Percentiles rank a stretch among this genome's conserved stretches.
phyloP scores from a whole-genome alignment of 1,140 invertebrate species.

The Eurosta solidaginis region DNA sequence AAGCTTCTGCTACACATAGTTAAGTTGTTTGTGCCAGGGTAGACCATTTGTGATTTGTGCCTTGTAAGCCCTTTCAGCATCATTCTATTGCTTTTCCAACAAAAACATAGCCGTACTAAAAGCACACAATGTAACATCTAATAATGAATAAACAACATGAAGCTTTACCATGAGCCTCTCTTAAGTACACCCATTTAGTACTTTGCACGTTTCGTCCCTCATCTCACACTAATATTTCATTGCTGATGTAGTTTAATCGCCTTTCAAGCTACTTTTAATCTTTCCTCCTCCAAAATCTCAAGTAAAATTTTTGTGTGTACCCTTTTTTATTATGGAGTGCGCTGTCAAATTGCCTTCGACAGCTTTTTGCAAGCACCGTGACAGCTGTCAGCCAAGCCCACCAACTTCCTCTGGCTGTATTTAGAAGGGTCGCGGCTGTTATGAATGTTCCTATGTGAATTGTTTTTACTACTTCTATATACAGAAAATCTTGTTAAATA shows the following conservation, averaged over 20 bases:
- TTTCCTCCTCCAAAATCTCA: neutral
- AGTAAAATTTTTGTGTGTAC: neutral
- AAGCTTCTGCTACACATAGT: too few relatives aligned
- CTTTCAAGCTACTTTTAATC: constrained; percentile 6
- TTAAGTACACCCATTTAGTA: neutral
- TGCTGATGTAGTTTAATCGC: neutral
- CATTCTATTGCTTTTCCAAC: too few relatives aligned
- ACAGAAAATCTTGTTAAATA: too few relatives aligned
- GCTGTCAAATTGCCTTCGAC: constrained; percentile 29
- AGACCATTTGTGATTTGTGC: too few relatives aligned
- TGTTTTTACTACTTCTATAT: too few relatives aligned
- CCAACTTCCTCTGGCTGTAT: neutral
- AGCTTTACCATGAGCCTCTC: neutral
- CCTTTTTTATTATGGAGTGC: neutral
- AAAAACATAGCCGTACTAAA: too few relatives aligned
- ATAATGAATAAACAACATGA: too few relatives aligned
- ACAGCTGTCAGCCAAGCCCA: constrained; percentile 48
- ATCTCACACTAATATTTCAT: neutral
- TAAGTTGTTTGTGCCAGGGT: too few relatives aligned
- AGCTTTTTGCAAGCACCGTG: constrained; percentile 18
- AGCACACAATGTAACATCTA: too few relatives aligned
- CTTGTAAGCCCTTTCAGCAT: too few relatives aligned
- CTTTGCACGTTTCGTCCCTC: neutral
- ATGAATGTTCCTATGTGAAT: too few relatives aligned
- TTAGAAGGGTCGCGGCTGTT: neutral